Conservation (phyloP, 2,888 invertebrate species). For the Cosmia pyralina region DNA sequence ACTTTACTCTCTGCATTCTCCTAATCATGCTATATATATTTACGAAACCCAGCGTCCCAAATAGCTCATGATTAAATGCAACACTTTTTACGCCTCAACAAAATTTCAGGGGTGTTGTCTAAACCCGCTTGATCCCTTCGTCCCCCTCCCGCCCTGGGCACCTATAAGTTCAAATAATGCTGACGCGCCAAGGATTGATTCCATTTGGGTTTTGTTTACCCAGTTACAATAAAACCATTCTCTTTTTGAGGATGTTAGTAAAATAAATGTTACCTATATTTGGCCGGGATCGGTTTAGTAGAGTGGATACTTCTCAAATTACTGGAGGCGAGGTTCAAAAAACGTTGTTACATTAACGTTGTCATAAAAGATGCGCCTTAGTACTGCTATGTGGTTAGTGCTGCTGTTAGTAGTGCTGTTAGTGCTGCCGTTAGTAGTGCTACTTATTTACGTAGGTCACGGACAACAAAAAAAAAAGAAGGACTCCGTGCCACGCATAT, state of each 20-base stretch:
- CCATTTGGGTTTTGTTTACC: constrained; percentile 56
- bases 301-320: constrained; percentile 33
- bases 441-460: too few relatives aligned
- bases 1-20: neutral
- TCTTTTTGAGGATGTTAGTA: constrained; percentile 28
- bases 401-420: too few relatives aligned
- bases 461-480: too few relatives aligned
- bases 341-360: neutral
- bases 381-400: too few relatives aligned
- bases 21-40: constrained; percentile 34
- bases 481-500: too few relatives aligned
- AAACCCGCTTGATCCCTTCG: constrained; percentile 23
- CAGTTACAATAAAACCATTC: constrained; percentile 45
- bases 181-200: constrained; percentile 58
- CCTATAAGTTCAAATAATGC: constrained; percentile 59
- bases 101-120: constrained; percentile 45
- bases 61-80: constrained; percentile 55
- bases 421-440: too few relatives aligned
- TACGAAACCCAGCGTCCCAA: constrained; percentile 34
- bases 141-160: constrained; percentile 20
- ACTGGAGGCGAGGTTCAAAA: constrained; percentile 7
- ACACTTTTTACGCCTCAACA: constrained; percentile 40
- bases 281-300: constrained; percentile 25
- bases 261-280: constrained; percentile 38
- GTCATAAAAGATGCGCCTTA: too few relatives aligned